Evolutionary conservation across 1,140 invertebrate species (phyloP).

Genomic region (Ruditapes philippinarum): DNA sequence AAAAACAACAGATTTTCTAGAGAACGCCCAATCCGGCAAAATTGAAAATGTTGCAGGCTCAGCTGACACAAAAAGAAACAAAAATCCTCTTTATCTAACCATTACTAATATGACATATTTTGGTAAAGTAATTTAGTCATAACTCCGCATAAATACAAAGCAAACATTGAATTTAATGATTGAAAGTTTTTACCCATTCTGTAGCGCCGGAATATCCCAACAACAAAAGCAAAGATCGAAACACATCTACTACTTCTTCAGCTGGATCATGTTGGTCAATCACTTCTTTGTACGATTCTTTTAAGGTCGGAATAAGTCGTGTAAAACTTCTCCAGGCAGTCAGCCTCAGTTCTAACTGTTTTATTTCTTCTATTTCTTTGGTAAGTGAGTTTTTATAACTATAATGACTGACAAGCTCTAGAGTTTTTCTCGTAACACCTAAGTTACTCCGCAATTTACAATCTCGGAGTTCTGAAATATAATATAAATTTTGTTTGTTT

Average conservation of each 20-base stretch:
- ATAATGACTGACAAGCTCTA: neutral
- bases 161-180: neutral
- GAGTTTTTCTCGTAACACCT: conserved; percentile 12
- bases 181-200: neutral
- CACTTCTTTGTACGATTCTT: neutral
- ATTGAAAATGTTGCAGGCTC: too few species aligned
- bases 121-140: neutral
- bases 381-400: neutral
- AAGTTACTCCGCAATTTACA: conserved; percentile 20
- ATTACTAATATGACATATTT: neutral
- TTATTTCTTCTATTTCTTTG: neutral
- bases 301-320: neutral
- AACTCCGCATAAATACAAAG: neutral
- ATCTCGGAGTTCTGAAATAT: conserved; percentile 49
- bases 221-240: neutral
- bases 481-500: too few species aligned
- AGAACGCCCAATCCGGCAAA: too few species aligned
- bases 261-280: neutral
- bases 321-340: neutral
- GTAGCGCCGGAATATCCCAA: neutral
- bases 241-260: neutral
- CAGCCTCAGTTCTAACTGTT: neutral
- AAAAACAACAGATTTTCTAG: too few species aligned
- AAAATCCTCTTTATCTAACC: neutral
- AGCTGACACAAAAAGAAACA: too few species aligned